A percentile compares a stretch with the other conserved stretches of the same genome.
Conservation (phyloP, 2,888 invertebrate species). For the Himalopsyche kuldschensis region DNA sequence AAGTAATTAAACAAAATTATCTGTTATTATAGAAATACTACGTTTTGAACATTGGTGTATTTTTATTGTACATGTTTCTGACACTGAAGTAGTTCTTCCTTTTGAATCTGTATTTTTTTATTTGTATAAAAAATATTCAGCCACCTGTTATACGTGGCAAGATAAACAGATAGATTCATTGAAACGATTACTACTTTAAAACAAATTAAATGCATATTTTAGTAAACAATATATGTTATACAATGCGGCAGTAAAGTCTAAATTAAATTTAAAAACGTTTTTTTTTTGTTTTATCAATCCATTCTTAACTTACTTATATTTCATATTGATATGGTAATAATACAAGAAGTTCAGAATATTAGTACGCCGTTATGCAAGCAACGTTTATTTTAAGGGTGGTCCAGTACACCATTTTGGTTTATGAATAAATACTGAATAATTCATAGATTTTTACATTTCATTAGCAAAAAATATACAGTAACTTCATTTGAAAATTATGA, state of each 20-base stretch:
- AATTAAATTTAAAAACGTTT: neutral
- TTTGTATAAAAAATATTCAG: neutral
- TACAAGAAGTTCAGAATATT: neutral
- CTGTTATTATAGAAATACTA: neutral
- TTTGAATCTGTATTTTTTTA: neutral
- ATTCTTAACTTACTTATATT: no score
- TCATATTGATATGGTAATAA: neutral
- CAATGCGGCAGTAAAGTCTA: neutral
- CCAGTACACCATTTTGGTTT: neutral
- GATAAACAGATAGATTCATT: neutral
- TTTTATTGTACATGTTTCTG: neutral
- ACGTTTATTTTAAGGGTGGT: neutral
- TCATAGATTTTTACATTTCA: neutral
- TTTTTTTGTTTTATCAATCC: no score
- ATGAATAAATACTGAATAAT: neutral
- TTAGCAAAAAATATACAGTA: neutral
- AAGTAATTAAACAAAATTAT: no score
- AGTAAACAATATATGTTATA: neutral
- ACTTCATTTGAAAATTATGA: neutral
- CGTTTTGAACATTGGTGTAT: neutral
- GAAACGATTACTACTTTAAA: neutral
- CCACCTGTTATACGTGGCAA: neutral
- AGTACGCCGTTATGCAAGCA: neutral
- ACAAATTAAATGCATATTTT: neutral
- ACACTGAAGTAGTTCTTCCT: neutral